A percentile compares a stretch with the other conserved stretches of the same genome.
Conservation (phyloP, 2,888 invertebrate species). For the Laothoe populi region DNA sequence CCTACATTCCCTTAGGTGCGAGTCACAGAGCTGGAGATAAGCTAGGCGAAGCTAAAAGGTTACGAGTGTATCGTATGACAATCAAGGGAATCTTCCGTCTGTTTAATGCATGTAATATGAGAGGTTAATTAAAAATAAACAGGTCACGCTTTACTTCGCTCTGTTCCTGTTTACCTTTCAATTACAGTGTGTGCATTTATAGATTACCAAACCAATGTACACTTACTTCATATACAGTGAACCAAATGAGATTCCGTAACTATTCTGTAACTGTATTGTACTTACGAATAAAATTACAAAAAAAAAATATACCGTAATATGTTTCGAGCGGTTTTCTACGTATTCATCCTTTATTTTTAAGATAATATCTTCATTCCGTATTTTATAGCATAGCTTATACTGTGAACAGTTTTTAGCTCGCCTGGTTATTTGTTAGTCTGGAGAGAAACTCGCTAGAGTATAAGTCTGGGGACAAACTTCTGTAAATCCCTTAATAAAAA, state of each 20-base stretch:
- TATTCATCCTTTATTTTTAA: too few species aligned
- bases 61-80: neutral
- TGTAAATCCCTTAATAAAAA: too few species aligned
- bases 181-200: too few species aligned
- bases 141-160: neutral
- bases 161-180: neutral
- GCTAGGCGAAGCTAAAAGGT: constrained; percentile 6
- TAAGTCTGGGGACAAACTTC: constrained; percentile 4
- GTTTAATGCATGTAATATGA: neutral
- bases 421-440: constrained; percentile 7
- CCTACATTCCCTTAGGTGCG: constrained; percentile 11
- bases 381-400: neutral
- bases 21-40: neutral
- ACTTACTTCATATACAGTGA: too few species aligned
- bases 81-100: constrained; percentile 4
- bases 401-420: neutral
- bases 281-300: neutral
- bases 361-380: too few species aligned
- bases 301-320: neutral
- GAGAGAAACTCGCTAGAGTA: neutral
- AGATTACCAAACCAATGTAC: too few species aligned
- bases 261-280: too few species aligned
- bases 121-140: neutral
- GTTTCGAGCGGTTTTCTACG: too few species aligned
- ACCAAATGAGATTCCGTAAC: too few species aligned